Evolutionary conservation across 2,888 invertebrate species (phyloP), one percentile per base, ranked within the genome.

Genomic region (Eurytoma californica): DNA sequence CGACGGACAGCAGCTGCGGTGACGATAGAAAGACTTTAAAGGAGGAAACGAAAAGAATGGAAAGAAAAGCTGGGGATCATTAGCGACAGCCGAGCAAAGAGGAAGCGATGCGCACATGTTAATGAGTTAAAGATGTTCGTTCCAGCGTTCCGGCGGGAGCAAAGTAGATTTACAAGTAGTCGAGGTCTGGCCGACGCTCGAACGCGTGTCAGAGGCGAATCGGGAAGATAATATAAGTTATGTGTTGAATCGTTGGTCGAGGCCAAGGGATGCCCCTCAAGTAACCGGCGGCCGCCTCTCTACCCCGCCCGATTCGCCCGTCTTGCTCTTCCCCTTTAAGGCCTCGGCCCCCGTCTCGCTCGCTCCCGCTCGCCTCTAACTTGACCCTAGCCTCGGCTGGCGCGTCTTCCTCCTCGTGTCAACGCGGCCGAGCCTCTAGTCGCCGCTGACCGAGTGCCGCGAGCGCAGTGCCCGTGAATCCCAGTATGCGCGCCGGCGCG

Each of bases 201-300:
- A 39, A 57, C 65, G 67, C 74, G 74, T 60, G 68, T 61, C 20
- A 53, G 18, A 63, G 70, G 63, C 58, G 55, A 65, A 51, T 58
- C 20, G n/a, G 68, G 20, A 24, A 75, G 76, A 77, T 80, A 68
- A 80, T 77, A 73, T 68, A 65, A 77, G 77, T 74, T 66, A 55
- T 66, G 80, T 30, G 68, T 67, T n/a, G 16, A 55, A 57, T 67
- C 51, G 69, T 84, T 68, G 84, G 84, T 84, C 89, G 90, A 90
- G 90, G 90, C 88, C 90, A 87, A 87, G 89, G 85, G 90, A 90
- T 88, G 86, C 90, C 90, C 86, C 87, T 89, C 90, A 90, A 90
- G 90, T 90, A 86, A 85, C 84, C 81, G 84, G 28, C 67, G 16
- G 66, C 28, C 30, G 83, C 85, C 86, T 84, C 88, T n/a, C 5